Conservation (phyloP, 2,797 vertebrate genomes). For the Melopsittacus undulatus region DNA sequence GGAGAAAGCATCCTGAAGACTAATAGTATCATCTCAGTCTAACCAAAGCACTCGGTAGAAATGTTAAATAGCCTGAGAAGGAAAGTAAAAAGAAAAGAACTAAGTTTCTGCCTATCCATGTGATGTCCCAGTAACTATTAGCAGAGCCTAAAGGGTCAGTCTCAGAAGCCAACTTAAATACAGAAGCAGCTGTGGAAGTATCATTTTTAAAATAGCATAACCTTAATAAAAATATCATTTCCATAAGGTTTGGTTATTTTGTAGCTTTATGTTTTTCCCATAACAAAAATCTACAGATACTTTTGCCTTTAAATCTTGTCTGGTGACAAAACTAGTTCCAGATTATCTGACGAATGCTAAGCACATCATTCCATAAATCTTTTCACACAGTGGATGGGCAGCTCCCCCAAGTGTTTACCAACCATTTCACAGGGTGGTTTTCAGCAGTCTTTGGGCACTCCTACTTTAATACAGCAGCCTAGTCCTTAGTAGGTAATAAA, state of each 20-base stretch:
- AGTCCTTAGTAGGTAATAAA: background rate
- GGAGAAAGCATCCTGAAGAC: background rate
- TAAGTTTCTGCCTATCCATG: background rate
- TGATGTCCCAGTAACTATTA: background rate
- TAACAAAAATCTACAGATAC: background rate
- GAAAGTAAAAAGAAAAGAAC: background rate
- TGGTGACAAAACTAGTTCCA: background rate
- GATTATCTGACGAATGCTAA: background rate
- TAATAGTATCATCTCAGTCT: background rate
- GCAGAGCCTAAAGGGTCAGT: background rate
- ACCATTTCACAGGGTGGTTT: background rate
- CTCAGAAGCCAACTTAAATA: background rate
- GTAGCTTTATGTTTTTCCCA: background rate
- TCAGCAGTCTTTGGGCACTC: background rate
- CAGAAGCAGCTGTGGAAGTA: background rate
- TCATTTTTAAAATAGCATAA: background rate
- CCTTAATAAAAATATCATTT: background rate
- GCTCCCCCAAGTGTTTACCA: conserved; percentile 41
- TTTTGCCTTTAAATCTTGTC: background rate
- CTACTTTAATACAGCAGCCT: background rate
- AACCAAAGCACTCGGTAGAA: background rate
- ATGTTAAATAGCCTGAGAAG: background rate
- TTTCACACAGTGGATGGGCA: background rate
- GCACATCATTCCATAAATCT: background rate
- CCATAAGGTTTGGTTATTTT: background rate